Conservation (phyloP, 2,113 vertebrate genomes). For the Bathybates hornii region DNA sequence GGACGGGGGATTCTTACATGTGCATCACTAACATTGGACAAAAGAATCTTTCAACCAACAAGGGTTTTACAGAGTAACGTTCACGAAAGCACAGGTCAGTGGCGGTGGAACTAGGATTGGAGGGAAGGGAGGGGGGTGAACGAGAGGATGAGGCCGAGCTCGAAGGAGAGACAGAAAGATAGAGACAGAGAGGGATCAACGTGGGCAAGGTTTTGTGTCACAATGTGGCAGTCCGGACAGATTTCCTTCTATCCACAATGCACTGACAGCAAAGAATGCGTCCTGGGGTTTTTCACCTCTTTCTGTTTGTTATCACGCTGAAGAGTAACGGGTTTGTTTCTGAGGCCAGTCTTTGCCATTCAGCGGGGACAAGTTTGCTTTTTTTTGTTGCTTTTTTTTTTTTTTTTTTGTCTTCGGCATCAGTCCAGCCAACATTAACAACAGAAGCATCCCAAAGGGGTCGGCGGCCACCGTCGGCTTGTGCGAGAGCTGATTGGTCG, state of each 20-base stretch:
- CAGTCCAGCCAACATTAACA: slow-evolving; percentile 54
- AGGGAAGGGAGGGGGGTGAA: background rate
- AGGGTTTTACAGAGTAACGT: slow-evolving; percentile 87
- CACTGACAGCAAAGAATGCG: slow-evolving; percentile 89
- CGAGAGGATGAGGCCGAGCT: slow-evolving; percentile 18
- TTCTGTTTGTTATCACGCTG: background rate
- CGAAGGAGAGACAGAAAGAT: slow-evolving; percentile 22
- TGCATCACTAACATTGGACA: slow-evolving; percentile 94
- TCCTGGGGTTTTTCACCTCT: slow-evolving; percentile 44
- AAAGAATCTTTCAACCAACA: slow-evolving; percentile 88
- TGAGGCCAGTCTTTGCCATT: slow-evolving; percentile 61
- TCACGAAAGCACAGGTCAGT: slow-evolving; percentile 91
- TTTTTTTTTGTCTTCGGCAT: slow-evolving; percentile 33
- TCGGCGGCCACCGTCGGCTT: slow-evolving; percentile 42
- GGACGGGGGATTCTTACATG: slow-evolving; percentile 75
- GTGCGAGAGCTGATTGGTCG: slow-evolving; percentile 46
- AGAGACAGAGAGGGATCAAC: slow-evolving; percentile 4
- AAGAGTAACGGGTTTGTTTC: background rate
- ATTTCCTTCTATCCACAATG: slow-evolving; percentile 86
- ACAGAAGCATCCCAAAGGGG: slow-evolving; percentile 49
- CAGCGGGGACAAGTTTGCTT: slow-evolving; percentile 53
- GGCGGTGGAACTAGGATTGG: slow-evolving; percentile 29
- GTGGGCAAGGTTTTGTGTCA: slow-evolving; percentile 43
- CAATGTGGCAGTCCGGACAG: slow-evolving; percentile 80
- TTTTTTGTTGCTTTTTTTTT: background rate